Base-by-base conservation (phyloP, 1,140 invertebrate species). In the Metaphire vulgaris region DNA sequence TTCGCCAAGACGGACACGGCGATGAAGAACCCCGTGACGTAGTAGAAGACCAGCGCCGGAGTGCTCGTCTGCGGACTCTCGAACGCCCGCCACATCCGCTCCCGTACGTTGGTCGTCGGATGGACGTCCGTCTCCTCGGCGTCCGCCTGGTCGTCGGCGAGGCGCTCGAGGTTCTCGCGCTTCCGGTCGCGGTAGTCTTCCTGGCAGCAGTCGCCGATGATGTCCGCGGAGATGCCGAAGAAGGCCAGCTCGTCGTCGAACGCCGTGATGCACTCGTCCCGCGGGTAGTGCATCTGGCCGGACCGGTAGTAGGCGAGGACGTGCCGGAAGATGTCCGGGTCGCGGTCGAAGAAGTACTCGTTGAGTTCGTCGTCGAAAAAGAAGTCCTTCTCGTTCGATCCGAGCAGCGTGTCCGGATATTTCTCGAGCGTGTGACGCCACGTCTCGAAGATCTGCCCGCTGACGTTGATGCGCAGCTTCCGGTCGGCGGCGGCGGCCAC, bases 21-120 rank as follows among this genome's bases (percentile, higher is more conserved):
- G 82, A 99, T 99, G 88, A 99, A 99, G 88, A 99, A 99, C 26
- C 97, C 97, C 31, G 97, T 99, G 31, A 99, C 97, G 87, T 99
- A 99, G 88, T 99, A 99, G 86, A 99, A 99, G 65, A 99, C 97
- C 77, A 99, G 88, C 1, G 98, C 97, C 1, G 96, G 92, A 33
- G 98, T 99, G 33, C 96, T 96, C 70, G 95, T 97, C 87, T 99
- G 97, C 0, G 98, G 98, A 88, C 99, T 99, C 88, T 99, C 97
- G 85, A 99, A 99, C 14, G 97, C 96, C 78, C 96, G 88, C 97
- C 98, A 99, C 96, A 99, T 98, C 86, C 95, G 94, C 86, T 99
- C 92, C 67, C 96, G 89, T 81, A 95, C 90, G 82, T 81, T 83
- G 6, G 93, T 92, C 69, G 92, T 94, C 2, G 82, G 82, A 2